These are phyloP conservation scores for Sinocyclocheilus anophthalmus DNA, from an alignment of 2,113 vertebrate species.

Conservation along the genomic window DNA sequence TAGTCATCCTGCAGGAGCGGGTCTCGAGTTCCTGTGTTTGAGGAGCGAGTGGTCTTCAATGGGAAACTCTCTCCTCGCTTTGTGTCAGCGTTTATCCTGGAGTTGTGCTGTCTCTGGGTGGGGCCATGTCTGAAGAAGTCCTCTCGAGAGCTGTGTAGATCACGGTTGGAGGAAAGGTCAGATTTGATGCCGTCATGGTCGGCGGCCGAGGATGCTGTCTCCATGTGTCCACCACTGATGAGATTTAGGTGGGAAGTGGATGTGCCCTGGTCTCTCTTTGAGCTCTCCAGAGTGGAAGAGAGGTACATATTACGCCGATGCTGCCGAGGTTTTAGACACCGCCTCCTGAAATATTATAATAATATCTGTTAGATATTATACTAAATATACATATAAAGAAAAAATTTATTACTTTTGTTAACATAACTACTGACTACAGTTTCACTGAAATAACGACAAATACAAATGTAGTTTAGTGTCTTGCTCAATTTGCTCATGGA, in stretches of 20 bases:
- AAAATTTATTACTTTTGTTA: not conserved
- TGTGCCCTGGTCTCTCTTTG: slow-evolving; percentile 82
- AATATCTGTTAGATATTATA: not conserved
- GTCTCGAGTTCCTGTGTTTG: slow-evolving; percentile 71
- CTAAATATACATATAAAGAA: not conserved
- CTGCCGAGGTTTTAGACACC: slow-evolving; percentile 83
- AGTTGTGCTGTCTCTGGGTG: slow-evolving; percentile 63
- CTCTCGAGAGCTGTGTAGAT: slow-evolving; percentile 72
- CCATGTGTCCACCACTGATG: slow-evolving; percentile 80
- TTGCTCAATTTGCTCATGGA: not conserved
- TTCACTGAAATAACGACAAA: not conserved
- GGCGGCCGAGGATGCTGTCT: slow-evolving; percentile 71
- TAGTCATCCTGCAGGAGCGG: slow-evolving; percentile 60
- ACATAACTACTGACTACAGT: not conserved
- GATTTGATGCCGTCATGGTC: slow-evolving; percentile 76
- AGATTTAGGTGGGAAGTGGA: slow-evolving; percentile 86
- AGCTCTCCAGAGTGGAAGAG: slow-evolving; percentile 73
- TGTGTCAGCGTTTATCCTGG: slow-evolving; percentile 60
- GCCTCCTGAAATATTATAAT: slow-evolving; percentile 68
- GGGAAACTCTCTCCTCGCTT: slow-evolving; percentile 70
- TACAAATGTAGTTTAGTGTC: not conserved
- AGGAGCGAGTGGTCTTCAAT: slow-evolving; percentile 70
- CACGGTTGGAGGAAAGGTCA: slow-evolving; percentile 71
- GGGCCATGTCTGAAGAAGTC: slow-evolving; percentile 76
- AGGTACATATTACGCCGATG: slow-evolving; percentile 80